phyloP scores from a whole-genome alignment of 2,888 invertebrate genomes.

The Ctenicera cuprea region DNA sequence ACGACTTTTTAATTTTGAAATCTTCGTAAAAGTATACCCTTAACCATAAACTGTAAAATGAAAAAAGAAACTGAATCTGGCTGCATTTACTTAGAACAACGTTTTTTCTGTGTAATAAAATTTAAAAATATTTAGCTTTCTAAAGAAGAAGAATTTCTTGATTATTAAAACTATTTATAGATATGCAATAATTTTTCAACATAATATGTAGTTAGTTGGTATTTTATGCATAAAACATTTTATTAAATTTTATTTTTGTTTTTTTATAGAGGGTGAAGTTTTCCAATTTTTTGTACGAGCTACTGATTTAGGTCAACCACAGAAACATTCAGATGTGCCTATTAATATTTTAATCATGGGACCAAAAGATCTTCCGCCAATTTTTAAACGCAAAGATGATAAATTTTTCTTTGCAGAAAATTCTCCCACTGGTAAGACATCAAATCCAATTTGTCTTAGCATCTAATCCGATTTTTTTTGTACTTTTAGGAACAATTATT shows the following conservation, averaged over 20 bases:
- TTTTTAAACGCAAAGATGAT: slow-evolving; percentile 83
- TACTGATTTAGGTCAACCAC: slow-evolving; percentile 85
- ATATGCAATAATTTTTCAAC: too few relatives aligned
- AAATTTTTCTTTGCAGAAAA: slow-evolving; percentile 89
- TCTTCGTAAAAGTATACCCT: too few relatives aligned
- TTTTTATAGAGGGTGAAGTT: slow-evolving; percentile 80
- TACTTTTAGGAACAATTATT: slow-evolving; percentile 77
- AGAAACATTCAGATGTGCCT: slow-evolving; percentile 88
- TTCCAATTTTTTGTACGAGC: slow-evolving; percentile 94
- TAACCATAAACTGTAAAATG: too few relatives aligned
- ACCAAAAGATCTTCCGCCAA: slow-evolving; percentile 81
- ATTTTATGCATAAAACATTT: too few relatives aligned
- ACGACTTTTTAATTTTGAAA: too few relatives aligned
- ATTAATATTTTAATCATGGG: slow-evolving; percentile 87
- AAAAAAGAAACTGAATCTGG: too few relatives aligned
- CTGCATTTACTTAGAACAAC: too few relatives aligned
- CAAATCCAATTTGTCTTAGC: slow-evolving; percentile 66
- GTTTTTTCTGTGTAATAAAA: too few relatives aligned
- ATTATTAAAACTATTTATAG: too few relatives aligned
- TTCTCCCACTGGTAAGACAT: slow-evolving; percentile 76
- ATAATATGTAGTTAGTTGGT: too few relatives aligned
- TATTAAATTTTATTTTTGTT: not conserved
- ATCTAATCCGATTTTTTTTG: slow-evolving; percentile 64
- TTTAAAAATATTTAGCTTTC: too few relatives aligned
- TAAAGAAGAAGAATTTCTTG: too few relatives aligned